A percentile compares a stretch with the other conserved stretches of the same genome.
These are phyloP conservation scores for Neolamprologus hecqui DNA, from an alignment of 2,113 vertebrate genomes.

Conservation along the genomic window DNA sequence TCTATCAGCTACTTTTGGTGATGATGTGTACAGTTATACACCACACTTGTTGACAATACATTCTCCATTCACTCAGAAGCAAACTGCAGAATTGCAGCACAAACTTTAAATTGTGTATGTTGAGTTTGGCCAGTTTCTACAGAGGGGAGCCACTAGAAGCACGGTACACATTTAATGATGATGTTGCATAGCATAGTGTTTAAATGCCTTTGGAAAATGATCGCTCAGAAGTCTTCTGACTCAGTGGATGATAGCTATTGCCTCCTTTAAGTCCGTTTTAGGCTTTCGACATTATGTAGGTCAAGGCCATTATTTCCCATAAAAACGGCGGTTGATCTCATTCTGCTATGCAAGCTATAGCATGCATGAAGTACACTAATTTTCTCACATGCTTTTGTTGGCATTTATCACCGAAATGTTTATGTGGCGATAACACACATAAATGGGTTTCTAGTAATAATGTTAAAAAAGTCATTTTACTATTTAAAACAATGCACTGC, in stretches of 20 bases:
- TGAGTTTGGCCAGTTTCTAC: background rate
- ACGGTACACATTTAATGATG: background rate
- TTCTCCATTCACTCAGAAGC: background rate
- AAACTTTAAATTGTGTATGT: background rate
- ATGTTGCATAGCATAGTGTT: background rate
- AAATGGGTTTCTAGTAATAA: background rate
- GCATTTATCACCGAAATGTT: background rate
- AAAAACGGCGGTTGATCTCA: background rate
- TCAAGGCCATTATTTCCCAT: background rate
- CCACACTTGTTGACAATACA: background rate
- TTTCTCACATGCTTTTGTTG: background rate
- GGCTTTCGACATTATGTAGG: background rate
- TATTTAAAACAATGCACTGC: background rate
- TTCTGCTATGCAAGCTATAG: background rate
- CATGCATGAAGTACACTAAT: background rate
- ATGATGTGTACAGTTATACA: background rate
- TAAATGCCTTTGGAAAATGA: background rate
- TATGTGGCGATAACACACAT: background rate
- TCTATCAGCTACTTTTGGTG: background rate
- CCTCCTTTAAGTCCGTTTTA: background rate
- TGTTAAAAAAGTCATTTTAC: background rate
- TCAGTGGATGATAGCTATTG: background rate
- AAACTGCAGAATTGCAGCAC: background rate
- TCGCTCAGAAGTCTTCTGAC: background rate
- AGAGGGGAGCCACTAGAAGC: background rate